These are phyloP conservation scores for Leuciscus idus DNA, from an alignment of 2,113 vertebrate species.

Conservation along the genomic window DNA sequence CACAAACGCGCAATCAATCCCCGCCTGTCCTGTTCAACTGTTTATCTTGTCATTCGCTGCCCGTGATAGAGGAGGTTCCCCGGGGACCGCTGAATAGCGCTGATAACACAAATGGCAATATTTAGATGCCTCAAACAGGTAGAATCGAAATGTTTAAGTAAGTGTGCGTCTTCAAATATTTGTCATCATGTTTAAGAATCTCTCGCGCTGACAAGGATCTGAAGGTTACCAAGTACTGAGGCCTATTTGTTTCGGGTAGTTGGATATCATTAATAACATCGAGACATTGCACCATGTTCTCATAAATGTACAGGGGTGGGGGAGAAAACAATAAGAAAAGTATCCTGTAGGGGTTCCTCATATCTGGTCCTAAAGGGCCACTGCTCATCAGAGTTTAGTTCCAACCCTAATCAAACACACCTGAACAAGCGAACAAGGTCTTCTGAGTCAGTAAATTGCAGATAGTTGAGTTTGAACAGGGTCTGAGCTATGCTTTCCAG, in stretches of 20 bases:
- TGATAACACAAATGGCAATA: conserved; percentile 42
- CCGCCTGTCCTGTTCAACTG: conserved; percentile 18
- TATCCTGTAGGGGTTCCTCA: too few relatives aligned
- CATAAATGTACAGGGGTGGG: not conserved
- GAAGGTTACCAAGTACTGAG: not conserved
- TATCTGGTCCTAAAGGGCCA: too few relatives aligned
- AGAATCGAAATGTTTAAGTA: not conserved
- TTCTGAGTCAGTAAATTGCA: too few relatives aligned
- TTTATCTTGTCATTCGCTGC: conserved; percentile 42
- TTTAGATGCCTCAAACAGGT: conserved; percentile 38
- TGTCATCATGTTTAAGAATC: conserved; percentile 29
- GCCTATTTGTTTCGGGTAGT: not conserved
- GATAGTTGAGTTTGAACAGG: too few relatives aligned
- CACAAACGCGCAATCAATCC: conserved; percentile 43
- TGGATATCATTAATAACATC: not conserved
- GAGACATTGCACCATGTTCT: not conserved
- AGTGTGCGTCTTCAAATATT: not conserved
- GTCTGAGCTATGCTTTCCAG: too few relatives aligned
- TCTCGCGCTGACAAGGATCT: not conserved
- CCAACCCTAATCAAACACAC: too few relatives aligned
- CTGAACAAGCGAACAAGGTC: too few relatives aligned
- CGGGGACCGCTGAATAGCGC: conserved; percentile 14
- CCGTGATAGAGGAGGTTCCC: conserved; percentile 41
- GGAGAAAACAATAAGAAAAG: not conserved
- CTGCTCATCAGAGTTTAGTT: too few relatives aligned